Evolutionary conservation across 2,888 invertebrate species (phyloP).

Genomic region (Minunthozetes semirufus): DNA sequence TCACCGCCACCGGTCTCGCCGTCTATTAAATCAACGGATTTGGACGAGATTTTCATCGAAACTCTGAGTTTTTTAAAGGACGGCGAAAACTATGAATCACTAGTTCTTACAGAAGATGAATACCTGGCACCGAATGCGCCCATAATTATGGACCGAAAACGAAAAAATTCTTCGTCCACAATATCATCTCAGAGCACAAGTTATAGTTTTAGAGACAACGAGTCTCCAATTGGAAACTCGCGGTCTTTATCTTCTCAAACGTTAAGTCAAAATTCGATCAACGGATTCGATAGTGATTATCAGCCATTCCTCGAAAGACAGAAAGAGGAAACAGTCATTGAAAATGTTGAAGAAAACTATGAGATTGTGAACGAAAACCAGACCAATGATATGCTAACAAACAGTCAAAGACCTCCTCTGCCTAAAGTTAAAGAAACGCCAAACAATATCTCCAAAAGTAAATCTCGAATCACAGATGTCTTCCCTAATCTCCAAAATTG

Average conservation of each 20-base stretch:
- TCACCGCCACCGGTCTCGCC: conserved; percentile 23
- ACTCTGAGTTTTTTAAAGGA: background rate
- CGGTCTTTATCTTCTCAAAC: background rate
- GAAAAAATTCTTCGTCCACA: background rate
- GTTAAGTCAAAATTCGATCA: background rate
- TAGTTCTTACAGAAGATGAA: conserved; percentile 20
- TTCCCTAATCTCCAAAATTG: conserved; percentile 3
- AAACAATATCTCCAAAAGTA: background rate
- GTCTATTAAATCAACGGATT: background rate
- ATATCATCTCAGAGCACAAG: background rate
- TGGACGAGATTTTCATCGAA: background rate
- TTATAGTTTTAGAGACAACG: background rate
- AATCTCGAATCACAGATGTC: background rate
- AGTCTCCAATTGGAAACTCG: background rate
- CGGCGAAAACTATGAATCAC: conserved; percentile 20
- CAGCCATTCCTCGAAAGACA: background rate
- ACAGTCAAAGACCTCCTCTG: conserved; percentile 16
- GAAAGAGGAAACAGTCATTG: background rate
- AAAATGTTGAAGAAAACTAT: background rate
- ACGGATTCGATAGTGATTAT: background rate
- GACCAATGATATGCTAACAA: background rate
- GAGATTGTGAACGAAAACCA: background rate
- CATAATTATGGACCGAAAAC: background rate
- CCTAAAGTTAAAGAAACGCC: conserved; percentile 12
- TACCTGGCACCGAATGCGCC: conserved; percentile 28